These are phyloP conservation scores for Coluber constrictor DNA, from an alignment of 2,797 vertebrate genomes.

Conservation along the genomic window DNA sequence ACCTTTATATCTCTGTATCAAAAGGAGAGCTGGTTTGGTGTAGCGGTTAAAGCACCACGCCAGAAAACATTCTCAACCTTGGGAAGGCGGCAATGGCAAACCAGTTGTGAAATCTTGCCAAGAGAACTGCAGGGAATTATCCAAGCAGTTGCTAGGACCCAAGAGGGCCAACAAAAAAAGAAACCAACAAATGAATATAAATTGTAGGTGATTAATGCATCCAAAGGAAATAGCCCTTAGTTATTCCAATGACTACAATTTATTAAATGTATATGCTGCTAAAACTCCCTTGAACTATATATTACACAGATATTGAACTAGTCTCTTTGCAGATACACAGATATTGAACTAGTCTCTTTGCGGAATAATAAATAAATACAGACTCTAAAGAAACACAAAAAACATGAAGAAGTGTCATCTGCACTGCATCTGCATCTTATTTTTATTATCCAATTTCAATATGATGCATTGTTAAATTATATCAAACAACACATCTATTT, in stretches of 20 bases:
- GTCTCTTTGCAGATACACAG: background rate
- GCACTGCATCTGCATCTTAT: background rate
- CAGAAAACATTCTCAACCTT: background rate
- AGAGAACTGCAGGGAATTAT: background rate
- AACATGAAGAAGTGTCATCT: background rate
- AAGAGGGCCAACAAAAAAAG: background rate
- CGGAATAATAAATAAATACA: background rate
- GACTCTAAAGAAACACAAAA: background rate
- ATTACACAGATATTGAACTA: background rate
- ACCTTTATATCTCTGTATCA: background rate
- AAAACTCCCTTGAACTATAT: background rate
- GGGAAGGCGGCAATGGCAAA: background rate
- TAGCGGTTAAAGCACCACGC: background rate
- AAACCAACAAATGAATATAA: background rate
- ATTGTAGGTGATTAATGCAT: background rate
- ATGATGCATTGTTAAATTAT: constrained; percentile 54
- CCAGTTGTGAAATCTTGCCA: background rate
- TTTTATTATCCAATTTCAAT: constrained; percentile 22
- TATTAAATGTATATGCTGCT: background rate
- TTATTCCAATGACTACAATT: background rate
- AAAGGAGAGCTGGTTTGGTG: background rate
- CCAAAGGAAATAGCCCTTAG: background rate
- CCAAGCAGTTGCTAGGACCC: background rate
- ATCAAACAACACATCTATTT: constrained; percentile 13
- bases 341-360: background rate